Evolutionary conservation across 2,113 vertebrate species (phyloP), one percentile per base, ranked within the genome.

Genomic region (Leptobrachium ailaonicum): DNA sequence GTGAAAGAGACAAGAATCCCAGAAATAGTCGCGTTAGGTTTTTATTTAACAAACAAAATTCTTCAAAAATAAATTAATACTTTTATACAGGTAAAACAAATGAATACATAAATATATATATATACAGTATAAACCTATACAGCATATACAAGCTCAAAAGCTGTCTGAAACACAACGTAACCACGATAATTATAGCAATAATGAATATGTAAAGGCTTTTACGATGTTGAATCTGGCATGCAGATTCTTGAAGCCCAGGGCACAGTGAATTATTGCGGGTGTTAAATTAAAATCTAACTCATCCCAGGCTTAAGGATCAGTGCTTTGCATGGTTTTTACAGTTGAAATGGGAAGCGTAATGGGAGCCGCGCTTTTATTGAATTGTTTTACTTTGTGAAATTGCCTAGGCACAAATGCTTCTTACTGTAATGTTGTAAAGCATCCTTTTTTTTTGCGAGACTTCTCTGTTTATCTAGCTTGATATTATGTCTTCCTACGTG

Each of bases 401-500:
- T 12, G 64, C 41, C 41, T 45, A 41, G 43, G 41, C 64, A 56
- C 47, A 60, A 40, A 44, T 12, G 12, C 10, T 58, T 73, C 77
- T 73, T 54, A 12, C 8, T 58, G 12, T 60, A 68, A 74, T 45
- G 41, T 42, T 45, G 8, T 2, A 44, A 67, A 56, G 66, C 47
- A 73, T 68, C 50, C 50, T 74, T 32, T 69, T 20, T 32, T 32
- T 32, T 69, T 20, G 69, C 47, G 4, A 32, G 2, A 4, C 77
- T 54, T 75, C 47, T 60, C 79, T 83, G 75, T 71, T 79, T 84
- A 50, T 69, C 40, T 3, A 68, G 43, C 53, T 58, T 75, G 71
- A 20, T 79, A 82, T 74, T 63, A 60, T 80, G 73, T 82, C 69
- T 79, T 70, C 66, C 20, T 79, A 64, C 76, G 77, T 77, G 77